A percentile compares a stretch with the other conserved stretches of the same genome.
phyloP scores from a whole-genome alignment of 2,888 invertebrate genomes.

The Cacoxenus indagator region DNA sequence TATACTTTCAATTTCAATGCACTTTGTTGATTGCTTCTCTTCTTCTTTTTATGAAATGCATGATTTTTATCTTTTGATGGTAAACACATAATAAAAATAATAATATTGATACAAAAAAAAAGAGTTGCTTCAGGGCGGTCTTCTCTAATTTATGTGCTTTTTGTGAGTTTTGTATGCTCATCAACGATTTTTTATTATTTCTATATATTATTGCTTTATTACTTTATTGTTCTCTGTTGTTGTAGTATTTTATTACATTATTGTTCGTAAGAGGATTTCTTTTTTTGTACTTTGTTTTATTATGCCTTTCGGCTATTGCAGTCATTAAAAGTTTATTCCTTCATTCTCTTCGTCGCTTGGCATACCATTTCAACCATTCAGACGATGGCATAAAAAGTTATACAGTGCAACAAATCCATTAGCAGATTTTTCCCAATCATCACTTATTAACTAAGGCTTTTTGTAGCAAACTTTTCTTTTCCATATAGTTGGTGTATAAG shows the following conservation, averaged over 20 bases:
- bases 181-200: neutral
- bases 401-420: neutral
- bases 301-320: neutral
- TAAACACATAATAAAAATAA: too few species aligned
- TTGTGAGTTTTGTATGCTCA: neutral
- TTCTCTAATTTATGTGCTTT: neutral
- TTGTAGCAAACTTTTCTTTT: neutral
- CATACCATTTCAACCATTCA: neutral
- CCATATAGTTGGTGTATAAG: too few species aligned
- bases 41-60: neutral
- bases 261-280: neutral
- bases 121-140: too few species aligned
- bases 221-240: neutral
- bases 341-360: neutral
- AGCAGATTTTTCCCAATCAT: neutral
- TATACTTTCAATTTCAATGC: slow-evolving; percentile 2
- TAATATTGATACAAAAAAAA: too few species aligned
- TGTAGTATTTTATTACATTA: neutral
- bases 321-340: neutral
- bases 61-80: slow-evolving; percentile 14
- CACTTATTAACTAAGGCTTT: neutral
- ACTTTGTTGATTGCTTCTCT: neutral
- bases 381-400: neutral
- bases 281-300: neutral
- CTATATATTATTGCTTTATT: neutral